Conservation (phyloP, 2,113 vertebrate species). For the Pungitius pungitius region DNA sequence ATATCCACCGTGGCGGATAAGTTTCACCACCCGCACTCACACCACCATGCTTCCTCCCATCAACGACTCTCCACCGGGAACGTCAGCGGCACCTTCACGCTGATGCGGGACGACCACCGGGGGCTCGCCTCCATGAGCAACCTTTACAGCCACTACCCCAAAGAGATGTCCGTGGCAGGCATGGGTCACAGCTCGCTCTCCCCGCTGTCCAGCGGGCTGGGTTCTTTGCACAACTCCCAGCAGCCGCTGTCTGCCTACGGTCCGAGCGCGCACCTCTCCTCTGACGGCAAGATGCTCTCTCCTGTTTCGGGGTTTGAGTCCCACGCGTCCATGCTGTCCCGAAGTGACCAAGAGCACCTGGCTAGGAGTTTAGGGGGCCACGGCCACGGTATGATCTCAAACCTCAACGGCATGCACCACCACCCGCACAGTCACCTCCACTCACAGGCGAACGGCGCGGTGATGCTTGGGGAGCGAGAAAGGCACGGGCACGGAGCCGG, state of each 20-base stretch:
- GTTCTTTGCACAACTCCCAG: conserved; percentile 92
- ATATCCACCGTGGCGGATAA: conserved; percentile 96
- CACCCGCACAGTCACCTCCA: conserved; percentile 89
- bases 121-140: conserved; percentile 93
- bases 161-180: conserved; percentile 92
- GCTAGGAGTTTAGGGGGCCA: conserved; percentile 89
- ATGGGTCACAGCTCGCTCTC: conserved; percentile 93
- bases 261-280: conserved; percentile 87
- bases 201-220: conserved; percentile 91
- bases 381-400: conserved; percentile 88
- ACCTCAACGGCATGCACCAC: conserved; percentile 90
- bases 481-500: conserved; percentile 79
- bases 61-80: conserved; percentile 89
- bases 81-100: conserved; percentile 95
- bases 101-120: conserved; percentile 95
- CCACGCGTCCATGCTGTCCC: conserved; percentile 92
- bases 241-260: conserved; percentile 89
- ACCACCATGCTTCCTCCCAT: conserved; percentile 86
- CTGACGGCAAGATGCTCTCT: conserved; percentile 91
- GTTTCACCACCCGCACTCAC: conserved; percentile 93
- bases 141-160: conserved; percentile 94
- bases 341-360: conserved; percentile 91
- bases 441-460: conserved; percentile 84
- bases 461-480: conserved; percentile 86
- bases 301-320: conserved; percentile 91